Conservation (phyloP, 2,797 vertebrate species). For the Pipistrellus kuhlii region DNA sequence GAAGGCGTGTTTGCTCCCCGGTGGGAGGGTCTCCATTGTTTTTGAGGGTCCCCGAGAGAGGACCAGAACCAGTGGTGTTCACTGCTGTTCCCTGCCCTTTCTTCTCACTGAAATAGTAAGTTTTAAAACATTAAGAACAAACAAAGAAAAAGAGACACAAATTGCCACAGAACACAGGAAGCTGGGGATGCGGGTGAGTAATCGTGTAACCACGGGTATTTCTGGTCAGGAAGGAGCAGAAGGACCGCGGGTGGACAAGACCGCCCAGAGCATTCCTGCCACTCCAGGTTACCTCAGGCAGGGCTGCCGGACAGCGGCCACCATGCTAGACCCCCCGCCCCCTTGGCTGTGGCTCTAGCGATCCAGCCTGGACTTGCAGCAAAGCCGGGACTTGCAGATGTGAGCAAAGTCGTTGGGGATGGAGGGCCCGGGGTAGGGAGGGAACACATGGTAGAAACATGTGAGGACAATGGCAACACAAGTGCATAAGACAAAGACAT, state of each 20-base stretch:
- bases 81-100: background rate
- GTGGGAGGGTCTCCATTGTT: background rate
- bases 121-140: constrained; percentile 27
- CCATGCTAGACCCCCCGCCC: background rate
- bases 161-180: constrained; percentile 23
- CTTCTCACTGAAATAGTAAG: background rate
- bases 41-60: background rate
- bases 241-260: background rate
- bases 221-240: background rate
- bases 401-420: background rate
- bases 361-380: background rate
- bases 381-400: too few species aligned
- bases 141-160: constrained; percentile 12
- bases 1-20: background rate
- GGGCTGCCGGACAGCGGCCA: background rate
- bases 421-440: background rate
- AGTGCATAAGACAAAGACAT: background rate
- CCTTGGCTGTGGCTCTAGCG: background rate
- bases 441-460: background rate
- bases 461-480: background rate
- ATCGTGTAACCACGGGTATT: background rate
- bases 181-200: background rate
- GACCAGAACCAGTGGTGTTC: background rate
- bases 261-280: background rate
- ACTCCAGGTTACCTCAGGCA: background rate